Base-by-base conservation (phyloP, 2,888 invertebrate species). In the Macropis europaea region DNA sequence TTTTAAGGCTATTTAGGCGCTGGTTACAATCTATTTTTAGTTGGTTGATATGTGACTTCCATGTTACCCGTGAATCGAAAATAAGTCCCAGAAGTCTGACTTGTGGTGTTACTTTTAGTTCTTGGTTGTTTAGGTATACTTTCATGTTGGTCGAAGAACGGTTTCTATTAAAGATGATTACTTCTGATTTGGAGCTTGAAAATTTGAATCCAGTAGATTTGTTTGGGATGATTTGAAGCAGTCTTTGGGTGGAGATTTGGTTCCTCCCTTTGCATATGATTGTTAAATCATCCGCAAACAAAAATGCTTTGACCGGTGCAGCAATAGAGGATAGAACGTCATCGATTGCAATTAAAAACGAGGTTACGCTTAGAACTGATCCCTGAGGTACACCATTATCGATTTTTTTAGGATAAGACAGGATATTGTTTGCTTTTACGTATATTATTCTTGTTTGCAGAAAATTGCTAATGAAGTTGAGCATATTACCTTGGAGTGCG, bases 351-450 rank as follows among this genome's bases (percentile, higher is more conserved):
- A 48, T 13, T 17, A 48, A 19, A n/a, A 48, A 34, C 1, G 32
- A 19, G 3, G 48, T 48, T n/a, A 48, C 48, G 19, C 48, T 48
- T 9, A 48, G 13, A 3, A 48, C 48, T 11, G 48, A 48, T 9
- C 48, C 34, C 24, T 48, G 48, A 9, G 48, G 48, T 9, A 48
- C 24, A 3, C 32, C 48, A 19, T 48, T 48, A 32, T 48, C 19
- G 17, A 17, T 11, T 6, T 7, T 19, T 0, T 11, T n/a, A n/a
- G n/a, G n/a, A 9, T 48, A 3, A 0, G 48, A 48, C 11, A 48
- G 34, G 7, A 9, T 11, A 3, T 34, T 19, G 22, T 48, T 48
- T 7, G 19, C 7, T 9, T 11, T 3, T 32, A 48, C 48, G 7
- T 19, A n/a, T 19, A 48, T 48, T 3, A 11, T 17, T 2, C 48